phyloP scores from a whole-genome alignment of 2,113 vertebrate genomes.

The Hucho hucho region DNA sequence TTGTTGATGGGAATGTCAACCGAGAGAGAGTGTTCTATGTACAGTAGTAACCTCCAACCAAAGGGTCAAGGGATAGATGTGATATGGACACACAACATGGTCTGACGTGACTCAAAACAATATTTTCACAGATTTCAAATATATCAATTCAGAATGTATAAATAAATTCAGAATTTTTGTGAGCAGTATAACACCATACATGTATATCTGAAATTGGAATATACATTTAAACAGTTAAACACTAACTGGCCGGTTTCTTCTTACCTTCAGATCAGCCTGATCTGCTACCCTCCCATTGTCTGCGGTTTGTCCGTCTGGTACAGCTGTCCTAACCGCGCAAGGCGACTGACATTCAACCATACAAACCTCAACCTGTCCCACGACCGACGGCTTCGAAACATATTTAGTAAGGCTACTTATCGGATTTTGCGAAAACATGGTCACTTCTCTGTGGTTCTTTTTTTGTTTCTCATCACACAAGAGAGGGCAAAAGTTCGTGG shows the following conservation, averaged over 20 bases:
- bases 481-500: constrained; percentile 59
- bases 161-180: background rate
- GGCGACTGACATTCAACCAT: constrained; percentile 47
- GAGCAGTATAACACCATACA: background rate
- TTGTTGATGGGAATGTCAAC: background rate
- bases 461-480: constrained; percentile 15
- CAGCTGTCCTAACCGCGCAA: constrained; percentile 30
- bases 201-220: background rate
- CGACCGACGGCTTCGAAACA: background rate
- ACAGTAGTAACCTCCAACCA: no score
- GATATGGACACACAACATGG: no score
- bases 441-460: background rate
- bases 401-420: constrained; percentile 4
- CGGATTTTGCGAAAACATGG: constrained; percentile 55
- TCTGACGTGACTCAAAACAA: no score
- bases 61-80: no score
- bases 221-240: background rate
- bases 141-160: background rate
- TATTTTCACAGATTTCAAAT: background rate
- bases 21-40: no score
- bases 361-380: constrained; percentile 46
- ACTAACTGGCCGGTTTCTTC: background rate
- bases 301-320: background rate
- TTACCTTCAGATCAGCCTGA: background rate
- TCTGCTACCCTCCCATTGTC: background rate